A percentile compares a stretch with the other conserved stretches of the same genome.
These are phyloP conservation scores for Trissolcus brochymenae DNA, from an alignment of 2,888 invertebrate genomes.

Conservation along the genomic window DNA sequence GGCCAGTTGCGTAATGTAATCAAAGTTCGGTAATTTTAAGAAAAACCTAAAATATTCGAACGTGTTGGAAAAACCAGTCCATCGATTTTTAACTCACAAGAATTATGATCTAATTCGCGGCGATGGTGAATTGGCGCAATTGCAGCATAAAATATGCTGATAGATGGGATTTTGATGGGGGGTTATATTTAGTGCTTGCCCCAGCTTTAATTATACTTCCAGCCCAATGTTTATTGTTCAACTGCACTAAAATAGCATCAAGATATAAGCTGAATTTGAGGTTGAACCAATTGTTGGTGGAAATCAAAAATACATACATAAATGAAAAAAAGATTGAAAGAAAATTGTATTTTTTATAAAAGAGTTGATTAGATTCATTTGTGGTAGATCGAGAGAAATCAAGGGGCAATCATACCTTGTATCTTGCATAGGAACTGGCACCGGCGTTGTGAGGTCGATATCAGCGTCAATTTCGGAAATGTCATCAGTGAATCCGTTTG, in stretches of 20 bases:
- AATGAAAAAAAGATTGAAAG: background rate
- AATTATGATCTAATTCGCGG: constrained; percentile 41
- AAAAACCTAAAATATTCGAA: constrained; percentile 39
- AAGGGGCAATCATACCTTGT: constrained; percentile 64
- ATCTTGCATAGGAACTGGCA: constrained; percentile 79
- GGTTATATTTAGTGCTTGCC: constrained; percentile 17
- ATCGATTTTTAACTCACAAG: constrained; percentile 37
- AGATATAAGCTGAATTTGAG: constrained; percentile 11
- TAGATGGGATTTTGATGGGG: constrained; percentile 23
- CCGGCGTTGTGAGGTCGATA: constrained; percentile 84
- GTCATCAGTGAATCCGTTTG: constrained; percentile 90
- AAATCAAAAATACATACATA: too few relatives aligned
- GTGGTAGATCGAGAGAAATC: too few relatives aligned
- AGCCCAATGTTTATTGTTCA: constrained; percentile 10
- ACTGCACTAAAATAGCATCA: background rate
- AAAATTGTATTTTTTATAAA: background rate
- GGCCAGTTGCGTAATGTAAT: constrained; percentile 21
- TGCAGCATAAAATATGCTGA: constrained; percentile 27
- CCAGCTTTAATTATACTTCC: constrained; percentile 2
- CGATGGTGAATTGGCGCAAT: constrained; percentile 23
- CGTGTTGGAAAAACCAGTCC: constrained; percentile 36
- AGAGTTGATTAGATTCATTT: too few relatives aligned
- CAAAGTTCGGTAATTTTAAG: constrained; percentile 33
- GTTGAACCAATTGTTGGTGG: too few relatives aligned
- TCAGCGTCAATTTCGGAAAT: constrained; percentile 91